A percentile compares a stretch with the other conserved stretches of the same genome.
Conservation (phyloP, 2,797 vertebrate species). For the Sparus aurata region DNA sequence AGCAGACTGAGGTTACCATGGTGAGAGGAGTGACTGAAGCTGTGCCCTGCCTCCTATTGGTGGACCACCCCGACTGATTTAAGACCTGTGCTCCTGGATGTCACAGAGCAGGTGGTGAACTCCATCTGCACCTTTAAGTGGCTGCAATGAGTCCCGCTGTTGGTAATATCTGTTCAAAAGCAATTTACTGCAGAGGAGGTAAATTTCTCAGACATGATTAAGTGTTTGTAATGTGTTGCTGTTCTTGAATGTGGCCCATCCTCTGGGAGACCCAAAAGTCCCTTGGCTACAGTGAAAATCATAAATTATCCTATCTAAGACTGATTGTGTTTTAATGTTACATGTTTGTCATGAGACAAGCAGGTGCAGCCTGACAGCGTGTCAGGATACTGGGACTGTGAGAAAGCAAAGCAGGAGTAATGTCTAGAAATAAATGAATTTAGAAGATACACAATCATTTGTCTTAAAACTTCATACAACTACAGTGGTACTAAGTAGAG, state of each 20-base stretch:
- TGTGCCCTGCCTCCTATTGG: neutral
- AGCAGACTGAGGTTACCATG: neutral
- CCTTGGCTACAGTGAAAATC: neutral
- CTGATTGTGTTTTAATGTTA: neutral
- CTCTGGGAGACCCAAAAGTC: conserved; percentile 4
- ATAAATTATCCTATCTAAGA: conserved; percentile 3
- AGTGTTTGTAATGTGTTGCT: conserved; percentile 12
- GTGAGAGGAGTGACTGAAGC: neutral
- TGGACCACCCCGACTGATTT: conserved; percentile 23
- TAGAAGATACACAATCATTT: no score
- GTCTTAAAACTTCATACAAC: no score
- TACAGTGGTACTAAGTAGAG: no score
- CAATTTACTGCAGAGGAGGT: neutral
- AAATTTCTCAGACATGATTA: conserved; percentile 21
- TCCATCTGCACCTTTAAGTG: conserved; percentile 39
- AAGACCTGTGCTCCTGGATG: conserved; percentile 15
- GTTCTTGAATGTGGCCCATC: conserved; percentile 6
- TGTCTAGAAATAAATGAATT: neutral
- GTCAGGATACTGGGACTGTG: neutral
- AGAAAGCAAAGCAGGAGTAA: neutral
- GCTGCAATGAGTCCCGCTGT: conserved; percentile 2
- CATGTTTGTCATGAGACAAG: neutral
- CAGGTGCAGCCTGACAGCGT: neutral
- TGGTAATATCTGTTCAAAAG: conserved; percentile 4
- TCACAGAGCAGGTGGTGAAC: conserved; percentile 35